These are phyloP conservation scores for Stenichneumon culpator DNA, from an alignment of 2,888 invertebrate genomes.

Conservation along the genomic window DNA sequence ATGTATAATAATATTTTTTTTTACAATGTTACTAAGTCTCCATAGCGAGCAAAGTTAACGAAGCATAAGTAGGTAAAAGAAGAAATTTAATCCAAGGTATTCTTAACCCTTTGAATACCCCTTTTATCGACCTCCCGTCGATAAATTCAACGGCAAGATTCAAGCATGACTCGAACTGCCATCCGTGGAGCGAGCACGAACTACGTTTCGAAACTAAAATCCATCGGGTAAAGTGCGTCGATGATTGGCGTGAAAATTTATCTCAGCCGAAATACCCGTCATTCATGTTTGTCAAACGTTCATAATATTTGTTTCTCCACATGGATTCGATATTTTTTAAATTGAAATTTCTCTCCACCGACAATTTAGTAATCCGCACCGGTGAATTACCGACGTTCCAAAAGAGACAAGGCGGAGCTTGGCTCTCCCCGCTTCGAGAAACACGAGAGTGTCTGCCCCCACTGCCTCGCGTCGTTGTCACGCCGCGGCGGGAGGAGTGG, in stretches of 20 bases:
- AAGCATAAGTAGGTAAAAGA: neutral
- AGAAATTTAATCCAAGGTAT: neutral
- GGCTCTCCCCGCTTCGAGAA: constrained; percentile 50
- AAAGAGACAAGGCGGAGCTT: constrained; percentile 69
- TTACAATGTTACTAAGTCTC: too few species aligned
- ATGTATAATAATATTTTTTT: too few species aligned
- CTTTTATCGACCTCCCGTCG: constrained; percentile 8
- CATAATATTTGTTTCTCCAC: neutral
- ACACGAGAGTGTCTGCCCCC: constrained; percentile 5
- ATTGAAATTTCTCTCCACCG: neutral
- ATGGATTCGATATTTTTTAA: neutral
- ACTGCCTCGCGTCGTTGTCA: constrained; percentile 70
- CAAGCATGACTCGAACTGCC: constrained; percentile 3
- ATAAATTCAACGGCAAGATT: neutral
- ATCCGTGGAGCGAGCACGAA: constrained; percentile 20
- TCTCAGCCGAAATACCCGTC: neutral
- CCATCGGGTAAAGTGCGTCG: constrained; percentile 5
- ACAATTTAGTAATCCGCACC: constrained; percentile 14
- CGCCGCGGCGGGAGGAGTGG: constrained; percentile 77
- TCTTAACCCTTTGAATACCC: neutral
- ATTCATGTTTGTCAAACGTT: neutral
- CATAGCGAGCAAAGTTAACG: neutral
- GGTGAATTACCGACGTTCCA: constrained; percentile 2
- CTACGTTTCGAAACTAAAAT: neutral
- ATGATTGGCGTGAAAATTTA: neutral